phyloP scores from a whole-genome alignment of 1,140 invertebrate species.

The Daktulosphaira vitifoliae region DNA sequence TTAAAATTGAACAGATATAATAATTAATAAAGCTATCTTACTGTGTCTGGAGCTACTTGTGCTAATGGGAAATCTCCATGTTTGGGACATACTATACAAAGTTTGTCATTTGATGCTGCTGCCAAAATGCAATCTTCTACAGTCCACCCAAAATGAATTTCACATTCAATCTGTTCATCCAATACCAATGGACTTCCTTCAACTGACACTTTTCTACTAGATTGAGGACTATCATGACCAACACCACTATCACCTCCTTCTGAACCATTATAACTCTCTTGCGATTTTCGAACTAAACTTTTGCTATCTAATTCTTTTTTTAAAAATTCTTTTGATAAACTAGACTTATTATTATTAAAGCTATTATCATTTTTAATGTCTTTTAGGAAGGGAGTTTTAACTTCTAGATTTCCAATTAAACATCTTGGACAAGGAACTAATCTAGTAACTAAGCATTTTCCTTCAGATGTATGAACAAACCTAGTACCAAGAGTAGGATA shows the following conservation, averaged over 20 bases:
- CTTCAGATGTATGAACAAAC: constrained; percentile 95
- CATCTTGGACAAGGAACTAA: constrained; percentile 87
- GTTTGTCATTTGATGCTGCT: constrained; percentile 56
- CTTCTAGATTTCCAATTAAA: constrained; percentile 43
- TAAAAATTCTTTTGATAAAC: constrained; percentile 30
- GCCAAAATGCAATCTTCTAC: constrained; percentile 92
- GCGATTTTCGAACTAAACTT: constrained; percentile 49
- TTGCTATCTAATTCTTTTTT: constrained; percentile 4
- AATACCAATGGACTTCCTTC: constrained; percentile 58
- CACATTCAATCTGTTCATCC: constrained; percentile 41
- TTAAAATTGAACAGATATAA: too few species aligned
- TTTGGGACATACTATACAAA: constrained; percentile 59
- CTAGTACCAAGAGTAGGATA: constrained; percentile 90
- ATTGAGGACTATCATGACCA: constrained; percentile 55
- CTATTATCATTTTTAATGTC: constrained; percentile 19
- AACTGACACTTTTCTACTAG: constrained; percentile 69
- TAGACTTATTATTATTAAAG: not conserved
- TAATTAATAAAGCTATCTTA: constrained; percentile 43
- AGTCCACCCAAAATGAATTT: constrained; percentile 61
- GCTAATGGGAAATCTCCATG: constrained; percentile 64
- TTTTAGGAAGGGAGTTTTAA: constrained; percentile 37
- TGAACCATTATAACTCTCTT: constrained; percentile 60
- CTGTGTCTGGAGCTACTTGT: constrained; percentile 73
- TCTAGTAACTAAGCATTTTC: constrained; percentile 88
- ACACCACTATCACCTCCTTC: constrained; percentile 67